phyloP scores from a whole-genome alignment of 1,140 invertebrate genomes.

The Rhagoletis pomonella region DNA sequence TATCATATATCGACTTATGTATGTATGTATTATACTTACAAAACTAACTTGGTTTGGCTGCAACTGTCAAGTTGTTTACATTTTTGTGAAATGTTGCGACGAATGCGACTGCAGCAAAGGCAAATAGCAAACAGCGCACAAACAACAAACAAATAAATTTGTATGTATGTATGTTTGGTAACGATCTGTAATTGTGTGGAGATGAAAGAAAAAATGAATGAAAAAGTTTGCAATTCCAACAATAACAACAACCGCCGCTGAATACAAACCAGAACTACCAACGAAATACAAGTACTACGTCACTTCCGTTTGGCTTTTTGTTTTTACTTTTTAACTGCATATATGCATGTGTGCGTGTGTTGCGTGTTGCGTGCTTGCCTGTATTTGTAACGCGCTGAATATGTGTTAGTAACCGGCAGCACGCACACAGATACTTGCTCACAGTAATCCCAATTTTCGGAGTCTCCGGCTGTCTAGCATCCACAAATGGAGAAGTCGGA shows the following conservation, averaged over 20 bases:
- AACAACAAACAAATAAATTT: neutral
- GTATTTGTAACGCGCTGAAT: neutral
- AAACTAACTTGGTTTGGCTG: neutral
- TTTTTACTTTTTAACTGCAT: neutral
- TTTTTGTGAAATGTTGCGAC: constrained; percentile 38
- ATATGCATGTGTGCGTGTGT: neutral
- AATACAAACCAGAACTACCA: constrained; percentile 5
- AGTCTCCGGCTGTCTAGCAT: constrained; percentile 31
- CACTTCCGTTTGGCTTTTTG: constrained; percentile 42
- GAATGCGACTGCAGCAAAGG: neutral
- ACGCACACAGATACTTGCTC: neutral
- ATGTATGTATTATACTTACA: too few species aligned
- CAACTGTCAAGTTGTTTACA: constrained; percentile 48
- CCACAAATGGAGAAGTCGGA: neutral
- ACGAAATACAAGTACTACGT: neutral
- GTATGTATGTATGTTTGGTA: neutral
- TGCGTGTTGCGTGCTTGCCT: neutral
- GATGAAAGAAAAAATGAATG: constrained; percentile 27
- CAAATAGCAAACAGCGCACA: neutral
- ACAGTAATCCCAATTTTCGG: neutral
- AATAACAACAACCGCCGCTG: neutral
- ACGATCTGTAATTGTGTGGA: neutral
- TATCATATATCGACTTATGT: neutral
- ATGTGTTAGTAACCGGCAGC: constrained; percentile 22
- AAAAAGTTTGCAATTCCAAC: neutral